Base-by-base conservation (phyloP, 2,797 vertebrate species). In the Lutjanus argentimaculatus region DNA sequence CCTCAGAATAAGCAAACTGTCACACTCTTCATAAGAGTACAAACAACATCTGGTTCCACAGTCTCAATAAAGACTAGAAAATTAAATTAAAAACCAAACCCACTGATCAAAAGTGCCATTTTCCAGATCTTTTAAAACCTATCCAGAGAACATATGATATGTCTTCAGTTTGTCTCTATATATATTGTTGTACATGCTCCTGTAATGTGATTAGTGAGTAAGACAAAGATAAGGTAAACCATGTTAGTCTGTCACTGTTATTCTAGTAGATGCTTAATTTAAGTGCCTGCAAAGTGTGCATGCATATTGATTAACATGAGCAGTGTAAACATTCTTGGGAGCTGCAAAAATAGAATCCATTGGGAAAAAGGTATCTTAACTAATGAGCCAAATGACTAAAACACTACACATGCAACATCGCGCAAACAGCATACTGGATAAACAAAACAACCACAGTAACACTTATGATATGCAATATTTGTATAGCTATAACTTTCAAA, bases 311-410 rank as follows among this genome's bases (percentile, higher is more conserved):
- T 58, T 46, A 21, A 8, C 12, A 57, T 19, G 43, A 57, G 19
- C 16, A 72, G 22, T 15, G n/a, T 64, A 49, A 65, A 52, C 53
- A 36, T n/a, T 49, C 7, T 56, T 42, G 5, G 7, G 48, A 51
- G 55, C 52, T 45, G 61, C 36, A 75, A 10, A 10, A 69, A 22
- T 19, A 59, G 64, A 51, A 72, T 43, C 46, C 42, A 21, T 40
- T 64, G 16, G 17, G 14, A 46, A 59, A 79, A 77, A 76, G 11
- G 48, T 19, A 49, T 64, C 10, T 15, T 61, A 42, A 72, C 45
- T 80, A 58, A 75, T 75, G 25, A 25, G 30, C 21, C 55, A 42
- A 62, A 19, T 69, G 58, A 70, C 36, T 25, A 30, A 58, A 72
- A 12, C 61, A 57, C 22, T 55, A 75, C 42, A 67, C 17, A 2